Base-by-base conservation (phyloP, 2,113 vertebrate species). In the Pipa parva region DNA sequence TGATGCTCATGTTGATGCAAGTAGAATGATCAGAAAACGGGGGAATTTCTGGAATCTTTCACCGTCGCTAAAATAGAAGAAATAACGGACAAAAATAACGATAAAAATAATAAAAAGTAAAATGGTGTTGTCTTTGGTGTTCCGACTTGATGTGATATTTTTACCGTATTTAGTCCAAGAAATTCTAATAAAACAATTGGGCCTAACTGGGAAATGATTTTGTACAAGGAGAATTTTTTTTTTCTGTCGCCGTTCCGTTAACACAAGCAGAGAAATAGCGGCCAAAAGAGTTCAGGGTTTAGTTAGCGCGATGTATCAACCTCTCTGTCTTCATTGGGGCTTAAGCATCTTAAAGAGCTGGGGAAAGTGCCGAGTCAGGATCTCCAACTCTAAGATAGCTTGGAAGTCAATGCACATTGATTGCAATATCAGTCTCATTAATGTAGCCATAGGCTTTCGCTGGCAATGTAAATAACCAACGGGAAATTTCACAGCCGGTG, bases 401-500 rank as follows among this genome's bases (percentile, higher is more conserved):
- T 59, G 57, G 57, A 28, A 69, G 65, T 69, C 65, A 27, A 69
- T 69, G 65, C 42, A 17, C 65, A 69, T 69, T 69, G 65, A 69
- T 69, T 69, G 65, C 65, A 69, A 69, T 59, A 69, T 69, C 65
- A 60, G 65, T 69, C 65, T 69, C 65, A 69, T 69, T 69, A 69
- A 60, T 28, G 65, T 29, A 60, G 57, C 65, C 65, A 59, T 60
- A 69, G 46, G 42, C 65, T 69, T 59, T 69, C 65, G 42, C 57
- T 69, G 56, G 46, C 59, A 69, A 69, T 69, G 65, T 69, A 69
- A 69, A 69, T 69, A 69, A 69, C 65, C 57, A 69, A 37, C 65
- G 60, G 65, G 56, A 69, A 69, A 49, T 49, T 60, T 60, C 56
- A n/a, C 65, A 60, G 52, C 46, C 56, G 28, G 26, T 25, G 42